Conservation (phyloP, 2,888 invertebrate species). For the Lathronympha strigana region DNA sequence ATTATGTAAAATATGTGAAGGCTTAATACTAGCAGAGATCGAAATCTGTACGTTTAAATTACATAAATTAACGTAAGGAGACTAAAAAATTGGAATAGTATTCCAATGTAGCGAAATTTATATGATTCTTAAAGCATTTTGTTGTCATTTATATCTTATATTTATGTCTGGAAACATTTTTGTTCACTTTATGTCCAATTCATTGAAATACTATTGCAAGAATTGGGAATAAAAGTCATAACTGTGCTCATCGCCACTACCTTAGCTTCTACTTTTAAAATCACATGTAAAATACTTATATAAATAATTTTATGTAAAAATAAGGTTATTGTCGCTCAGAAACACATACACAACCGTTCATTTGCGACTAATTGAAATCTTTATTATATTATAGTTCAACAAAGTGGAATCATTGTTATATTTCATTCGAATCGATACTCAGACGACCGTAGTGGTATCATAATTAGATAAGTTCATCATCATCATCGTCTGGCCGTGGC, state of each 20-base stretch:
- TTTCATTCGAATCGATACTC: conserved; percentile 35
- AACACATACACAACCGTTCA: conserved; percentile 3
- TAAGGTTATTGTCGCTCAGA: conserved; percentile 33
- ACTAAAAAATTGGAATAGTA: conserved; percentile 20
- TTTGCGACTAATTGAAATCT: conserved; percentile 26
- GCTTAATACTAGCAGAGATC: conserved; percentile 16
- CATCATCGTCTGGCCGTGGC: conserved; percentile 47
- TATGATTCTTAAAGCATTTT: conserved; percentile 8
- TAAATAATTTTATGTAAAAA: conserved; percentile 29
- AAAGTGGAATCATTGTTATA: conserved; percentile 32
- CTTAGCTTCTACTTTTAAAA: conserved; percentile 35
- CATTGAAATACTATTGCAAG: conserved; percentile 27
- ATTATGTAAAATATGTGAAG: neutral
- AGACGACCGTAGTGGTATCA: conserved; percentile 16
- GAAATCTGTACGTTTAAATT: conserved; percentile 5
- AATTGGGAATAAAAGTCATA: conserved; percentile 4
- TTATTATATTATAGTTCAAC: conserved; percentile 33
- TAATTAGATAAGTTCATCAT: conserved; percentile 44
- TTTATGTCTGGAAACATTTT: no score
- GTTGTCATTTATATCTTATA: no score
- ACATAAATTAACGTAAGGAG: neutral
- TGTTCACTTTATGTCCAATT: no score
- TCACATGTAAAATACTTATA: conserved; percentile 33
- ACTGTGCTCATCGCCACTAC: conserved; percentile 32
- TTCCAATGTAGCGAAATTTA: conserved; percentile 17